These are phyloP conservation scores for Oasisia sp. DNA, from an alignment of 2,888 invertebrate genomes.

Conservation along the genomic window DNA sequence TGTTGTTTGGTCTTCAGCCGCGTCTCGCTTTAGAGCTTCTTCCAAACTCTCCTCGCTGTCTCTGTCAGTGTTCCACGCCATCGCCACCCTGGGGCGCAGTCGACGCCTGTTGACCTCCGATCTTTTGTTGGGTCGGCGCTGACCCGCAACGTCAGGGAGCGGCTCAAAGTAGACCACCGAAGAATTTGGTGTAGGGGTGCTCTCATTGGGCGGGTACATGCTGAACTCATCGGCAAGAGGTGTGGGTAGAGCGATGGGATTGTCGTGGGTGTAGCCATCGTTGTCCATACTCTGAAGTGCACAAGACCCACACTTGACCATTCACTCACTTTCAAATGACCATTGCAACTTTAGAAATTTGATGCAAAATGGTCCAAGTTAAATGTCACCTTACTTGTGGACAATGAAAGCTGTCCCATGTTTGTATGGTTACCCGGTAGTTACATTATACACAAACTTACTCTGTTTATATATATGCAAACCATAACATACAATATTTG, in stretches of 20 bases:
- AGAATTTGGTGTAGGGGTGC: constrained; percentile 36
- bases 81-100: constrained; percentile 33
- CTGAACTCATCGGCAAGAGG: constrained; percentile 38
- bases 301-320: not conserved
- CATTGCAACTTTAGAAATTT: not conserved
- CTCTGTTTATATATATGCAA: not conserved
- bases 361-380: not conserved
- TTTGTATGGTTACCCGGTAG: too few species aligned
- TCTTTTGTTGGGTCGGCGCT: constrained; percentile 24
- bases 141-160: constrained; percentile 53
- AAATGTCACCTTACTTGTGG: not conserved
- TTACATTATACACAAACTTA: not conserved
- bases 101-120: constrained; percentile 21
- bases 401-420: not conserved
- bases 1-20: constrained; percentile 31
- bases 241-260: not conserved
- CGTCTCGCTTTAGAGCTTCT: constrained; percentile 27
- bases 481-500: not conserved
- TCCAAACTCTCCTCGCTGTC: constrained; percentile 35
- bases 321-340: too few species aligned
- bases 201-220: constrained; percentile 43
- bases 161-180: constrained; percentile 53
- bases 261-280: not conserved
- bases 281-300: not conserved
- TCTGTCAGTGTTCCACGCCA: constrained; percentile 17